Evolutionary conservation across 1,140 invertebrate species (phyloP).

Genomic region (Vanessa atalanta): DNA sequence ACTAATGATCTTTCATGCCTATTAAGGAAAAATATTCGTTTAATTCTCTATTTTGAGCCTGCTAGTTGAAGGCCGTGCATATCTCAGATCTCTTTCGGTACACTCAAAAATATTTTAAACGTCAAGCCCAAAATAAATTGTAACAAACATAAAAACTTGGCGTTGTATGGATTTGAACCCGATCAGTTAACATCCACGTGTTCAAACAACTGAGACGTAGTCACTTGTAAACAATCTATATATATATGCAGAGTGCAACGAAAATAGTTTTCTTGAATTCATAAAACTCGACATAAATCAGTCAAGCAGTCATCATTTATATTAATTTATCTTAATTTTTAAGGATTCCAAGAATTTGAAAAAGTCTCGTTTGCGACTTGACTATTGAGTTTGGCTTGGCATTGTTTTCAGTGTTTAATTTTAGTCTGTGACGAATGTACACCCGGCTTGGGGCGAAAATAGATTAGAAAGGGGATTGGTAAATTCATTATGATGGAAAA

Average conservation of each 20-base stretch:
- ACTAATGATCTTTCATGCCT: too few species aligned
- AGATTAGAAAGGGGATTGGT: constrained; percentile 54
- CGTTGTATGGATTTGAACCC: neutral
- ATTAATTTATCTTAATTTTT: constrained; percentile 26
- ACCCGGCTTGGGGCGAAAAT: constrained; percentile 44
- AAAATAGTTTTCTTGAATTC: neutral
- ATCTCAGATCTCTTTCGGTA: too few species aligned
- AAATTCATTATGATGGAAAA: constrained; percentile 40
- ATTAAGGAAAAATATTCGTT: too few species aligned
- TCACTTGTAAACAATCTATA: constrained; percentile 3
- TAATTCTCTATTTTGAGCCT: too few species aligned
- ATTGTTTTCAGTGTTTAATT: constrained; percentile 49
- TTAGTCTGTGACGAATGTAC: constrained; percentile 48
- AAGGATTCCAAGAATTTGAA: constrained; percentile 37
- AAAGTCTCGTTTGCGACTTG: constrained; percentile 38
- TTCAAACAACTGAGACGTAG: neutral
- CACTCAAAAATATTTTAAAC: too few species aligned
- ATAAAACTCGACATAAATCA: constrained; percentile 4
- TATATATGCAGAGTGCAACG: neutral
- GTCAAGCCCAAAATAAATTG: too few species aligned
- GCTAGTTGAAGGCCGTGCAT: too few species aligned
- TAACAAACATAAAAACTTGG: too few species aligned
- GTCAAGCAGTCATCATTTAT: constrained; percentile 13
- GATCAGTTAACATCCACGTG: neutral
- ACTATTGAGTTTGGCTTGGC: constrained; percentile 55